Percentiles rank a stretch among this genome's conserved stretches.
phyloP scores from a whole-genome alignment of 2,888 invertebrate genomes.

The Thymelicus lineola region DNA sequence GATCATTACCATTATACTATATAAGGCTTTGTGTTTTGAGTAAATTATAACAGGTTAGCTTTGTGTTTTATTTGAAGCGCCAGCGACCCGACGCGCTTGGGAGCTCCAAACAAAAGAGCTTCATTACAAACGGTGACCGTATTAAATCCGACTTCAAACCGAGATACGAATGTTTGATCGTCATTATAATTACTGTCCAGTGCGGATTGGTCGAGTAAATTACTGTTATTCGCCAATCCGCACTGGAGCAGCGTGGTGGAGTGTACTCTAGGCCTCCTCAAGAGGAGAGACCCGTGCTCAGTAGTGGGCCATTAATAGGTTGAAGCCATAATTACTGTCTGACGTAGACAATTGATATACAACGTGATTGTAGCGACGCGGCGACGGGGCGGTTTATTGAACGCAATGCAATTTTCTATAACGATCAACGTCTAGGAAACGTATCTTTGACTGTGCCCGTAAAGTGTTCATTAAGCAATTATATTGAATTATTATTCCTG shows the following conservation, averaged over 20 bases:
- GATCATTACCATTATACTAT: conserved; percentile 83
- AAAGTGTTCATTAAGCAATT: conserved; percentile 74
- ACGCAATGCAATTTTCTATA: conserved; percentile 59
- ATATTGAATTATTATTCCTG: conserved; percentile 66
- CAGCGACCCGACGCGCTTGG: conserved; percentile 60
- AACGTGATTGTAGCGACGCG: conserved; percentile 23
- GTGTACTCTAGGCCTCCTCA: too few species aligned
- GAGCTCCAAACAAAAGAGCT: conserved; percentile 65
- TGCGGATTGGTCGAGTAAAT: too few species aligned
- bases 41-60: conserved; percentile 82
- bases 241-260: too few species aligned
- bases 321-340: conserved; percentile 26
- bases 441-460: conserved; percentile 55
- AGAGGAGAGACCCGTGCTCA: too few species aligned
- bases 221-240: too few species aligned
- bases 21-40: conserved; percentile 85
- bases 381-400: conserved; percentile 58
- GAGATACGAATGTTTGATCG: conserved; percentile 36
- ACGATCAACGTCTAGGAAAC: conserved; percentile 59
- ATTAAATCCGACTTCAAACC: conserved; percentile 52
- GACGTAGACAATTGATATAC: conserved; percentile 19
- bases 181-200: conserved; percentile 35
- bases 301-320: too few species aligned
- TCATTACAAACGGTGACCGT: conserved; percentile 81
- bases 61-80: conserved; percentile 75